These are phyloP conservation scores for Calephelis nemesis DNA, from an alignment of 1,140 invertebrate genomes.

Conservation along the genomic window DNA sequence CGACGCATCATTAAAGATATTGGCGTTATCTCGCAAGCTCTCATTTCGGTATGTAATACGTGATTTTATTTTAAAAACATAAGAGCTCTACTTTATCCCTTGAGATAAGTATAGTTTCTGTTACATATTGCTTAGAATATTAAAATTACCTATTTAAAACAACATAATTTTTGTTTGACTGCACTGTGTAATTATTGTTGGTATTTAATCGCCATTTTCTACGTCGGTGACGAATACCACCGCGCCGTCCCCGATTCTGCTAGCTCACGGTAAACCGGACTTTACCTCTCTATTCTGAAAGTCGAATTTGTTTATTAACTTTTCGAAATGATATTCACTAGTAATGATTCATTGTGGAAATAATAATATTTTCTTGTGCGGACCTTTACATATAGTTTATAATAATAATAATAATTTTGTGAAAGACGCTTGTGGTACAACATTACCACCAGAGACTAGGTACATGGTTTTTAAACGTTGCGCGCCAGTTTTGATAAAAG, in stretches of 20 bases:
- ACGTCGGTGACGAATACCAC: constrained; percentile 72
- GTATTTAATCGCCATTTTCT: constrained; percentile 78
- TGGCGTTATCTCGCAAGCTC: constrained; percentile 26
- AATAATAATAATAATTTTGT: constrained; percentile 19
- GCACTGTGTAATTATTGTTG: constrained; percentile 51
- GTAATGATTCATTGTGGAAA: constrained; percentile 71
- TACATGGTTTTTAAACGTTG: constrained; percentile 34
- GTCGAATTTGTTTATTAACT: constrained; percentile 48
- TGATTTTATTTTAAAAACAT: constrained; percentile 36
- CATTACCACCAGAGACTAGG: neutral
- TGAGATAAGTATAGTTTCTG: constrained; percentile 8
- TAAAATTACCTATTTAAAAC: neutral
- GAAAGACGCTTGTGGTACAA: constrained; percentile 28
- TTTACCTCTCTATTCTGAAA: constrained; percentile 59
- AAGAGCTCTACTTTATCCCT: constrained; percentile 6
- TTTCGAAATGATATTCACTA: constrained; percentile 42
- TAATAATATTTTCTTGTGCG: constrained; percentile 56
- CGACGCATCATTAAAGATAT: constrained; percentile 40
- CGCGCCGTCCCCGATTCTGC: constrained; percentile 66
- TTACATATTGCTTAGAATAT: neutral
- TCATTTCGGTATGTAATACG: constrained; percentile 54
- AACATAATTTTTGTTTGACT: neutral
- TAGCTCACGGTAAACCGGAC: constrained; percentile 58
- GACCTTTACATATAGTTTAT: constrained; percentile 23
- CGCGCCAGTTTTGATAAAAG: constrained; percentile 41